Conservation (phyloP, 1,140 invertebrate species). For the Lordiphosa mommai region DNA sequence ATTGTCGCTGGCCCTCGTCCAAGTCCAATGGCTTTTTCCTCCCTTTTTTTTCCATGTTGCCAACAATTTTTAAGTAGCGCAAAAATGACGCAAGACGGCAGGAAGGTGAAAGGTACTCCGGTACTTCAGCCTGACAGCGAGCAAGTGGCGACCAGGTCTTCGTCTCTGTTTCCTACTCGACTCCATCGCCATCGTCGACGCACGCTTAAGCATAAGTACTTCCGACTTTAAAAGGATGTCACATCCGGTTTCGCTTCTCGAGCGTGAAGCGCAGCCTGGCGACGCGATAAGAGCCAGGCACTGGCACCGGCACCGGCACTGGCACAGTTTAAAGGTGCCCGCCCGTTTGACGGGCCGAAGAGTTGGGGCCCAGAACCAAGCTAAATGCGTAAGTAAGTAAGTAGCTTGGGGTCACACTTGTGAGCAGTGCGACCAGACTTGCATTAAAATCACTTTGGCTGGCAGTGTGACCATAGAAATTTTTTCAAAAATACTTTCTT, state of each 20-base stretch:
- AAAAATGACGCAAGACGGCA: constrained; percentile 50
- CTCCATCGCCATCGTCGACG: constrained; percentile 44
- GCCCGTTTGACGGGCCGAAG: too few species aligned
- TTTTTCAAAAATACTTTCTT: too few species aligned
- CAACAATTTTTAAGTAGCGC: constrained; percentile 76
- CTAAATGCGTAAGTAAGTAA: too few species aligned
- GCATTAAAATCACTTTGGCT: too few species aligned
- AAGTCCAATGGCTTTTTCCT: constrained; percentile 20
- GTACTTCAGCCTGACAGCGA: constrained; percentile 21
- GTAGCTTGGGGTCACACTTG: too few species aligned
- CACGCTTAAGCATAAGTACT: constrained; percentile 79
- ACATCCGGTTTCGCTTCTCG: constrained; percentile 75
- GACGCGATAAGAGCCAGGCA: constrained; percentile 61
- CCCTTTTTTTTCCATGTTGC: constrained; percentile 46
- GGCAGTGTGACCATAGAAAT: too few species aligned
- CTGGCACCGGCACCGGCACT: constrained; percentile 3
- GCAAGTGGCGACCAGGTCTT: constrained; percentile 19
- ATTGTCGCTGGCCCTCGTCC: constrained; percentile 26
- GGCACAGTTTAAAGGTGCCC: too few species aligned
- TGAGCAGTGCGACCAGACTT: too few species aligned
- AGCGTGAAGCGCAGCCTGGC: constrained; percentile 70
- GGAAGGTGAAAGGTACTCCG: constrained; percentile 1
- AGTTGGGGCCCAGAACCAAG: too few species aligned
- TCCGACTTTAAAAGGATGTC: constrained; percentile 79
- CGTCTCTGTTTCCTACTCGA: constrained; percentile 15